Evolutionary conservation across 2,113 vertebrate species (phyloP), one percentile per base, ranked within the genome.

Genomic region (Halichoeres trimaculatus): DNA sequence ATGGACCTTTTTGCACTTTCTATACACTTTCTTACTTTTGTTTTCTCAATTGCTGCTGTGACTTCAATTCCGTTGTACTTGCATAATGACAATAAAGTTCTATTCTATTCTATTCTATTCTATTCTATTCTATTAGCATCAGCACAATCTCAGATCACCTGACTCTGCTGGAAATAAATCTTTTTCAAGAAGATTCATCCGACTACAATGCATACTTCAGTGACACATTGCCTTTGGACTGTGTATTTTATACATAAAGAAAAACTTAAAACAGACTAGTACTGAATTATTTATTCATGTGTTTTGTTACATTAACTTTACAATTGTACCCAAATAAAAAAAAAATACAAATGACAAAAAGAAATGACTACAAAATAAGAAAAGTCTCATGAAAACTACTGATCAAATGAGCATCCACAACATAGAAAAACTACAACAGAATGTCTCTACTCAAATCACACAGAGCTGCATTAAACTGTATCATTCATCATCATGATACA

Each of bases 211-310:
- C 36, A 53, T 36, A 61, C n/a, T 48, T 8, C 12, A 8, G 1
- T 30, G 30, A 30, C 30, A 6, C 14, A 1, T 16, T 10, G 8
- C 26, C 12, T 67, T n/a, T 2, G 10, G 16, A 48, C 16, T 22
- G 4, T 35, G 1, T 0, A 10, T 59, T 35, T 69, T 5, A 71
- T 1, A 65, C 34, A 67, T 16, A 68, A 10, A 74, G 8, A 76
- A 23, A 62, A 85, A 30, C 11, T 17, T 62, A 64, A 48, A n/a
- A 48, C n/a, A 50, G 55, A 51, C 30, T 50, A 47, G 30, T 76
- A 78, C 43, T 56, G 20, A 72, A 81, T 87, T 80, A 78, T 86
- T 85, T 60, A 81, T 67, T 60, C 51, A 76, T 70, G 47, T 74
- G 56, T 64, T 36, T 63, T 81, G 24, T 85, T 73, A 80, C 70